Base-by-base conservation (phyloP, 2,797 vertebrate genomes). In the Hybognathus amarus region DNA sequence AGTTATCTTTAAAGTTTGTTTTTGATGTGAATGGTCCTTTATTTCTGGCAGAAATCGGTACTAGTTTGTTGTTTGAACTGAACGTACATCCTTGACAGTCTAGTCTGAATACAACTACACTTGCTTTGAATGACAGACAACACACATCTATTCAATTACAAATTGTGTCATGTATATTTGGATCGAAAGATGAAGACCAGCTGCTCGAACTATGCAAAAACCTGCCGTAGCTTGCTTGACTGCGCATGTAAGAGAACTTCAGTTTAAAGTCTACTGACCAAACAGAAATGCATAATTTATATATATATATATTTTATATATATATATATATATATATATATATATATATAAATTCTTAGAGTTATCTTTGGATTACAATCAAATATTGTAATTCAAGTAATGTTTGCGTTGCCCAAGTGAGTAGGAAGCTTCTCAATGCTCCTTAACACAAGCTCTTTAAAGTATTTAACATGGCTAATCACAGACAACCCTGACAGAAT, bases 381-480 rank as follows among this genome's bases (percentile, higher is more conserved):
- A 59, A 64, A 33, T 0, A 5, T 54, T 15, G 59, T 50, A 42
- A 64, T 50, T 45, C 54, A 63, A 22, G 22, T 71, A 47, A 59
- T 52, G 40, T 63, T 77, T 33, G 82, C 56, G 24, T 59, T 68
- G 63, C 73, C 74, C 10, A 22, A 71, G 54, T 38, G 15, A 50
- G 22, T 70, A 11, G 24, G 66, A 63, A 63, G 75, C 40, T 77
- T 67, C 66, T 71, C 56, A 82, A 52, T 52, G 56, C 80, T 66
- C 61, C 59, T 78, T 64, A 78, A 63, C 40, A 50, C 82, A 52
- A 83, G 54, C 75, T 54, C 67, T 64, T 82, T 78, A 83, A 83
- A 78, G 67, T 68, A 70, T 83, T 83, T 64, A 78, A 78, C 75
- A 64, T 50, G 30, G 67, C 75, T 83, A 54, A 83, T 83, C 67